These are phyloP conservation scores for Euglossa dilemma DNA, from an alignment of 1,140 invertebrate species.

Conservation along the genomic window DNA sequence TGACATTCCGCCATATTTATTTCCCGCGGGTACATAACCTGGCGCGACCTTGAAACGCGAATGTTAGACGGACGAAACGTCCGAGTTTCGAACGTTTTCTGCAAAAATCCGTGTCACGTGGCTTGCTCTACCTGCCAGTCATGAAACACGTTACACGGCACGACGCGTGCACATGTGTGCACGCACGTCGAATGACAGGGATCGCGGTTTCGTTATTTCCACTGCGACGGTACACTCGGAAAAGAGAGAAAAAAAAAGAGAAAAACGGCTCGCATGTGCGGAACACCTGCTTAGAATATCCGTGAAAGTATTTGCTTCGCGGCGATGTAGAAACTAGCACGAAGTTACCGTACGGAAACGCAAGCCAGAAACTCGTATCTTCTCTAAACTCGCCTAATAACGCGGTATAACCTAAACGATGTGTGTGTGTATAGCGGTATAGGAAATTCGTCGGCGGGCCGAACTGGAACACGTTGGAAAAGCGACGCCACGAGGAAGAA, in stretches of 20 bases:
- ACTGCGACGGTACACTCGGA: background rate
- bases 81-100: background rate
- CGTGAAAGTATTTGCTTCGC: slow-evolving; percentile 10
- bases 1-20: slow-evolving; percentile 28
- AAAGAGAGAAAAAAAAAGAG: background rate
- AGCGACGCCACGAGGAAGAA: background rate
- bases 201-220: slow-evolving; percentile 9
- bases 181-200: background rate
- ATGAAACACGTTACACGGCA: background rate
- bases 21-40: slow-evolving; percentile 16
- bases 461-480: background rate
- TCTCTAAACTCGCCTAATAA: background rate
- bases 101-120: background rate
- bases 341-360: background rate
- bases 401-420: too few relatives aligned
- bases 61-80: background rate
- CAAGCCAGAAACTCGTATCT: background rate
- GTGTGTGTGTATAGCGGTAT: too few relatives aligned
- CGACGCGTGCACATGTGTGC: background rate
- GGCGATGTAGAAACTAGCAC: background rate
- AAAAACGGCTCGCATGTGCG: background rate
- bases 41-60: slow-evolving; percentile 11
- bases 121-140: background rate
- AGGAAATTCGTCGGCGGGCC: background rate
- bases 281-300: background rate